These are phyloP conservation scores for Anoplopoma fimbria DNA, from an alignment of 2,113 vertebrate genomes.

Conservation along the genomic window DNA sequence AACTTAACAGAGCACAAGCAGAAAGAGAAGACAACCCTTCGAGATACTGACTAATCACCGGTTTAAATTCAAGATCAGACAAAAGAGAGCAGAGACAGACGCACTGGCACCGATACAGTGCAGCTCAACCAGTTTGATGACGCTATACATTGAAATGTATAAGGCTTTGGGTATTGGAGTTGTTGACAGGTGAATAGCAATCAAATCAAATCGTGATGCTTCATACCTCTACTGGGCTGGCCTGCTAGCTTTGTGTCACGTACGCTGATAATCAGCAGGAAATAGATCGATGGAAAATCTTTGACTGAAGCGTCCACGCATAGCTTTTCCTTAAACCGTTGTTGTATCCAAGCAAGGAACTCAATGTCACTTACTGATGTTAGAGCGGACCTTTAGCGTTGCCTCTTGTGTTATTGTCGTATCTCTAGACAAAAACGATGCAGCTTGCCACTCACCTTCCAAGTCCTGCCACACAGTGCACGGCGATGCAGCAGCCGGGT, in stretches of 20 bases:
- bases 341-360: too few species aligned
- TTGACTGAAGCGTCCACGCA: neutral
- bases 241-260: neutral
- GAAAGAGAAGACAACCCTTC: neutral
- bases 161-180: neutral
- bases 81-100: too few species aligned
- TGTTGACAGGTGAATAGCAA: neutral
- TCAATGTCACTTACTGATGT: neutral
- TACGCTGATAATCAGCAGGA: neutral
- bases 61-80: slow-evolving; percentile 5
- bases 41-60: slow-evolving; percentile 15
- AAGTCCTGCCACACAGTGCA: slow-evolving; percentile 96
- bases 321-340: neutral
- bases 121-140: neutral
- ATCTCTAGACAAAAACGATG: neutral
- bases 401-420: neutral
- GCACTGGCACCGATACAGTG: neutral
- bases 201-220: neutral
- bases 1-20: slow-evolving; percentile 24
- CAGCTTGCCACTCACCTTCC: slow-evolving; percentile 86
- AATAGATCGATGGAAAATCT: neutral
- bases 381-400: neutral
- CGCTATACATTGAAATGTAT: neutral
- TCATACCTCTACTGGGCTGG: neutral
- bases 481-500: slow-evolving; percentile 94